These are phyloP conservation scores for Neostethus bicornis DNA, from an alignment of 2,797 vertebrate species.

Conservation along the genomic window DNA sequence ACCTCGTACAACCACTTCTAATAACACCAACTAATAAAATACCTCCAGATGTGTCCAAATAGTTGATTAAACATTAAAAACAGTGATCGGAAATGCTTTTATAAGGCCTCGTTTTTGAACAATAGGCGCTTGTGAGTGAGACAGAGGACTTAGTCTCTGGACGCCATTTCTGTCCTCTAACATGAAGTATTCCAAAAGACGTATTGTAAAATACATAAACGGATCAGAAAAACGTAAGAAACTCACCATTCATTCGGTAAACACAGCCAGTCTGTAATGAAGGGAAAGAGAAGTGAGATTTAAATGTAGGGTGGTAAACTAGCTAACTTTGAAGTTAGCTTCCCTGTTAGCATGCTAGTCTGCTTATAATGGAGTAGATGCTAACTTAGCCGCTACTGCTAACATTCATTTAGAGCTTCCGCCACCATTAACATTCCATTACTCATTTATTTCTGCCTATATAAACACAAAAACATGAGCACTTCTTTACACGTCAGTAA, in stretches of 20 bases:
- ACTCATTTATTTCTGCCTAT: background rate
- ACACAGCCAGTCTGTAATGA: conserved; percentile 89
- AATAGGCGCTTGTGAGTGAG: conserved; percentile 97
- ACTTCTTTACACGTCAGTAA: background rate
- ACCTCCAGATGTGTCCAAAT: conserved; percentile 71
- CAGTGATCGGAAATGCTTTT: conserved; percentile 64
- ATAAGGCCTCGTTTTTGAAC: conserved; percentile 90
- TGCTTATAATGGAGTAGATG: conserved; percentile 38
- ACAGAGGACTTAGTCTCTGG: conserved; percentile 99
- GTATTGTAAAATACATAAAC: background rate
- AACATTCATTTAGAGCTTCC: conserved; percentile 37
- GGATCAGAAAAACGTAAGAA: background rate
- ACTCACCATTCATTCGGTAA: conserved; percentile 96
- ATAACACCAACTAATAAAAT: conserved; percentile 66
- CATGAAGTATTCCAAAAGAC: conserved; percentile 59
- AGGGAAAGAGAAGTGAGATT: conserved; percentile 64
- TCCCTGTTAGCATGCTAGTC: conserved; percentile 36
- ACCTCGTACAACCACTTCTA: conserved; percentile 7
- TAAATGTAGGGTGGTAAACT: conserved; percentile 52
- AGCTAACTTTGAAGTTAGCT: conserved; percentile 81
- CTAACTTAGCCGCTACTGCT: conserved; percentile 45
- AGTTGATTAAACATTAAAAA: conserved; percentile 27
- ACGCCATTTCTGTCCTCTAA: conserved; percentile 95
- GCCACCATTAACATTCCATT: conserved; percentile 9
- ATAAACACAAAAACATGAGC: rapidly evolving